Percentiles rank a stretch among this genome's conserved stretches.
phyloP scores from a whole-genome alignment of 64 coral and sea anemone species.

The Montipora capricornis region DNA sequence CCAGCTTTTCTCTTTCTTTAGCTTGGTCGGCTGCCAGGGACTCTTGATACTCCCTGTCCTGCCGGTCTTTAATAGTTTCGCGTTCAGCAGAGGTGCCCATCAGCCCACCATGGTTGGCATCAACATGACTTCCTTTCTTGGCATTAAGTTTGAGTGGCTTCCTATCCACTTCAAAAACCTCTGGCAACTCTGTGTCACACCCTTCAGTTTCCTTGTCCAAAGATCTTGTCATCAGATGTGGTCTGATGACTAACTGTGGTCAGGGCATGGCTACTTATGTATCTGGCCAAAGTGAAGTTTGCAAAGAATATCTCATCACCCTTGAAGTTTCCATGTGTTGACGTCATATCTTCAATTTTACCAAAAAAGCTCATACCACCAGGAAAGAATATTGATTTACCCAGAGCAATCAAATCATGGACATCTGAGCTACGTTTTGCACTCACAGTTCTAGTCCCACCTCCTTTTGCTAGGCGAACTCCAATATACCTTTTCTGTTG shows the following conservation, averaged over 20 bases:
- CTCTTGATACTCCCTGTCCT: no score
- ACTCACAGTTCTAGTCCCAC: conserved; percentile 50
- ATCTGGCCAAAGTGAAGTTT: conserved; percentile 14
- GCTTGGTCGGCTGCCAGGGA: no score
- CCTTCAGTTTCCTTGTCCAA: no score
- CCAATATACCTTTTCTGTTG: conserved; percentile 39
- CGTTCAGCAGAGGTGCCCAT: no score
- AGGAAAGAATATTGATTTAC: conserved; percentile 51
- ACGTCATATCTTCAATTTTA: conserved; percentile 30
- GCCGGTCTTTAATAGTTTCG: no score
- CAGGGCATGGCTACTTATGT: neutral
- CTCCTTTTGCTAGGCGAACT: conserved; percentile 44
- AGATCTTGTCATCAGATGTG: neutral
- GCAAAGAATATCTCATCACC: neutral
- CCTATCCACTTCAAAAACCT: no score
- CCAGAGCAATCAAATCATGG: conserved; percentile 14
- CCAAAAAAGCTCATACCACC: conserved; percentile 50
- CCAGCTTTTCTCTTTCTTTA: no score
- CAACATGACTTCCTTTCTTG: no score
- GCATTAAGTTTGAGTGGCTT: no score
- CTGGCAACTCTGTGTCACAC: no score
- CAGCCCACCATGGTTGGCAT: no score
- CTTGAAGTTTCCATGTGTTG: conserved; percentile 19
- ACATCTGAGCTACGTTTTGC: conserved; percentile 18
- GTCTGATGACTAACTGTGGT: conserved; percentile 67